These are phyloP conservation scores for Ptychochromis oligacanthus DNA, from an alignment of 2,113 vertebrate species.

Conservation along the genomic window DNA sequence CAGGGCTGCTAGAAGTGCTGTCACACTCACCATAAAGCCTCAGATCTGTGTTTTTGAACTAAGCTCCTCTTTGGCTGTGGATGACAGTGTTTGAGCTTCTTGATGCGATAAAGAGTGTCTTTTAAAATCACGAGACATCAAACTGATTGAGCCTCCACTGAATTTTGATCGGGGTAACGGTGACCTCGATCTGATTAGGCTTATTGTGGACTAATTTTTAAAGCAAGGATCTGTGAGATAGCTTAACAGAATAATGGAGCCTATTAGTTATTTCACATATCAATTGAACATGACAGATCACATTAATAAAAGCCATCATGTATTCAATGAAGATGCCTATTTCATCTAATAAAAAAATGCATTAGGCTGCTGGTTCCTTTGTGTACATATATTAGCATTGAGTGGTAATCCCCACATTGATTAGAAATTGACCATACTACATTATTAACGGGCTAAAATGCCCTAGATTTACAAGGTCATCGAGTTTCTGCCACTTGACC, in stretches of 20 bases:
- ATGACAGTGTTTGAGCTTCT: conserved; percentile 5
- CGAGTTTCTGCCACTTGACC: conserved; percentile 2
- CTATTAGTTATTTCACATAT: conserved; percentile 23
- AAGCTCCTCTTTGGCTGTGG: neutral
- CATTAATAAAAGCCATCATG: neutral
- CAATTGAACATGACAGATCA: conserved; percentile 7
- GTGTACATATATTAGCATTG: neutral
- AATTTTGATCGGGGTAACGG: conserved; percentile 35
- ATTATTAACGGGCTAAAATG: neutral
- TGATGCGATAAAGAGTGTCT: neutral
- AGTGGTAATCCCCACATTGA: neutral
- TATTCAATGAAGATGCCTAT: neutral
- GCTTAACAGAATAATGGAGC: conserved; percentile 1
- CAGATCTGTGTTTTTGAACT: neutral
- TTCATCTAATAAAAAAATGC: neutral
- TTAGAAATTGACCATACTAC: neutral
- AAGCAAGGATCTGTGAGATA: conserved; percentile 11
- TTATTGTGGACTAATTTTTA: conserved; percentile 36
- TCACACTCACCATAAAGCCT: conserved; percentile 40
- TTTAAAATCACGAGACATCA: conserved; percentile 20
- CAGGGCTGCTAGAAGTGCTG: conserved; percentile 17
- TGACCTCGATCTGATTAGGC: conserved; percentile 11
- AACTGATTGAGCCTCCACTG: neutral
- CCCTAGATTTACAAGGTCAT: conserved; percentile 4
- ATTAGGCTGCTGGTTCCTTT: neutral